These are phyloP conservation scores for Spermophilus dauricus DNA, from an alignment of 2,113 vertebrate species.

Conservation along the genomic window DNA sequence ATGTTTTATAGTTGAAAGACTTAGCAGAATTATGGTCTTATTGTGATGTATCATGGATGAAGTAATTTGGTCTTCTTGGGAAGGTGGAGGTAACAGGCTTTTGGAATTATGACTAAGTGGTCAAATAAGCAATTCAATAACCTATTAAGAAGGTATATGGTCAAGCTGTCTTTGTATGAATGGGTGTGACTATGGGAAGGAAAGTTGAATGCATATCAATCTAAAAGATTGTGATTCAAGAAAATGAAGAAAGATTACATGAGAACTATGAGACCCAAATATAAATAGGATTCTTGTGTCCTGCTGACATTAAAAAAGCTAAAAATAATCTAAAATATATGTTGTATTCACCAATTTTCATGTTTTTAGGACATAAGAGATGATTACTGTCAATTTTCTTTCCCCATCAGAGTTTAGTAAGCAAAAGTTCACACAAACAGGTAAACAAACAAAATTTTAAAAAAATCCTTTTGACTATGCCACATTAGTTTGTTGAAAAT, in stretches of 20 bases:
- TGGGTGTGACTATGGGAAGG: neutral
- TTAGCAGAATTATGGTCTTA: neutral
- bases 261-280: neutral
- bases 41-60: constrained; percentile 53
- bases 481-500: neutral
- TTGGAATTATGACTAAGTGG: constrained; percentile 46
- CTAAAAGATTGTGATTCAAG: neutral
- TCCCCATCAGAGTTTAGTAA: neutral
- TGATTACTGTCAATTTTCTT: neutral
- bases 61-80: constrained; percentile 45
- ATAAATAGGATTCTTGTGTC: neutral
- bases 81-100: constrained; percentile 36
- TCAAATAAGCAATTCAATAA: constrained; percentile 39
- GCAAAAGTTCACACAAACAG: neutral
- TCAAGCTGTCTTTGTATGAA: neutral
- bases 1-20: constrained; percentile 71
- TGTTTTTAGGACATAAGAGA: neutral
- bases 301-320: neutral
- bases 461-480: neutral
- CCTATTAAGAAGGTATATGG: neutral
- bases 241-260: neutral
- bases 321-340: neutral
- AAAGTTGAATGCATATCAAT: neutral
- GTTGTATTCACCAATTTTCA: neutral
- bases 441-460: neutral